Base-by-base conservation (phyloP, 2,797 vertebrate genomes). In the Chaetophractus vellerosus region DNA sequence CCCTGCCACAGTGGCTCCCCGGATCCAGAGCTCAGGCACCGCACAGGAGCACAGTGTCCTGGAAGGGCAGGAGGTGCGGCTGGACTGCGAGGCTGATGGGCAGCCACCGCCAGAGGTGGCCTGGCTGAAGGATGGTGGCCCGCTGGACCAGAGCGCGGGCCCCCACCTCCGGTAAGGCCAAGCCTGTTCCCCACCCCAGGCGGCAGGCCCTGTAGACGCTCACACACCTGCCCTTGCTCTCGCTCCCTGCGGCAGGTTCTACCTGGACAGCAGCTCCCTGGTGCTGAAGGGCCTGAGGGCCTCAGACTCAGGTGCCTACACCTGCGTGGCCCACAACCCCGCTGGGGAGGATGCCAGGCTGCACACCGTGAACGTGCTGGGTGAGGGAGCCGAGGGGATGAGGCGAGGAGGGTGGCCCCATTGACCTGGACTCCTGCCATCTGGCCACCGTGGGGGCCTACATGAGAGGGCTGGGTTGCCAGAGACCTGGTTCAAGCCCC, bases 51-150 rank as follows among this genome's bases (percentile, higher is more conserved):
- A 99, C 96, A 99, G 98, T 0, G 97, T 98, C 45, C 96, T 98
- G 71, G 93, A 98, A 79, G 99, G 98, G 11, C 97, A 98, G 63
- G 98, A 98, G 85, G 94, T 99, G 82, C 98, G 91, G 38, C 98
- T 99, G 96, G 98, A 99, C 97, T 99, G 99, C 83, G 98, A 41
- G 92, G 99, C 98, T 0, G 98, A 98, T 2, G 99, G 99, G 41
- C 98, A 98, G 95, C 99, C 99, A 0, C 90, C 95, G 0, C 99
- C 99, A 0, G 97, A 93, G 0, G 98, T 99, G 96, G 98, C 98
- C 97, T 99, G 99, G 99, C 97, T 99, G 89, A 99, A 99, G 97
- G 99, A 99, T 0, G 99, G 99, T 36, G 95, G 96, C 71, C 98
- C 98, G 2, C 97, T 99, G 92, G 97, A 95, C 50, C 96, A 96